Conservation (phyloP, 2,888 invertebrate species). For the Apamea anceps region DNA sequence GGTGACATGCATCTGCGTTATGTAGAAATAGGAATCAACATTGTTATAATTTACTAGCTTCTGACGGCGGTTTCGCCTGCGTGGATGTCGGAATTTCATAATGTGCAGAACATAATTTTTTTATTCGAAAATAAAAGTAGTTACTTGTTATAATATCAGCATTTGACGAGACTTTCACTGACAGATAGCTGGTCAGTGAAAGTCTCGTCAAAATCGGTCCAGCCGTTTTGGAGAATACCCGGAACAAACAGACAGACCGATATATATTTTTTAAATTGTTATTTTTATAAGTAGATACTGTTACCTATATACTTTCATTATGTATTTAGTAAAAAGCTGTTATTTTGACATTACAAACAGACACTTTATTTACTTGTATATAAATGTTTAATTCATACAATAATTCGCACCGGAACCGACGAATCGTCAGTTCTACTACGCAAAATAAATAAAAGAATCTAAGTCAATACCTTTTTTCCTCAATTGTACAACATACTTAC, state of each 20-base stretch:
- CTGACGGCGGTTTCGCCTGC: not conserved
- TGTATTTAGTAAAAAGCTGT: no score
- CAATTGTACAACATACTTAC: constrained; percentile 61
- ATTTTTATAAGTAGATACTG: no score
- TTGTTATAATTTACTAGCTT: not conserved
- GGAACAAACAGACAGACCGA: not conserved
- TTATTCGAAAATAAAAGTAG: not conserved
- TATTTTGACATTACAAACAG: no score
- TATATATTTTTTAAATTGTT: no score
- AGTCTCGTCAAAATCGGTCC: not conserved
- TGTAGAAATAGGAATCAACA: not conserved
- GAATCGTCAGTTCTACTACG: constrained; percentile 29
- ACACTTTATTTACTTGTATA: no score
- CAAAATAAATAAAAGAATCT: constrained; percentile 21
- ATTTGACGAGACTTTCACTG: no score
- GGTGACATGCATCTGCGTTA: constrained; percentile 1
- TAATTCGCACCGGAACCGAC: no score
- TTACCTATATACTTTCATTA: no score
- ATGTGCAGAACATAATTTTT: fast-evolving
- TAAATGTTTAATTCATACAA: not conserved
- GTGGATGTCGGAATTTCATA: not conserved
- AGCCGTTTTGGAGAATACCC: not conserved
- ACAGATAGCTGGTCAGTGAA: no score
- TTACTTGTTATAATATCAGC: no score
- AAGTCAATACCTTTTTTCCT: constrained; percentile 32